Evolutionary conservation across 2,113 vertebrate species (phyloP), one percentile per base, ranked within the genome.

Genomic region (Phylloscopus whistleri): DNA sequence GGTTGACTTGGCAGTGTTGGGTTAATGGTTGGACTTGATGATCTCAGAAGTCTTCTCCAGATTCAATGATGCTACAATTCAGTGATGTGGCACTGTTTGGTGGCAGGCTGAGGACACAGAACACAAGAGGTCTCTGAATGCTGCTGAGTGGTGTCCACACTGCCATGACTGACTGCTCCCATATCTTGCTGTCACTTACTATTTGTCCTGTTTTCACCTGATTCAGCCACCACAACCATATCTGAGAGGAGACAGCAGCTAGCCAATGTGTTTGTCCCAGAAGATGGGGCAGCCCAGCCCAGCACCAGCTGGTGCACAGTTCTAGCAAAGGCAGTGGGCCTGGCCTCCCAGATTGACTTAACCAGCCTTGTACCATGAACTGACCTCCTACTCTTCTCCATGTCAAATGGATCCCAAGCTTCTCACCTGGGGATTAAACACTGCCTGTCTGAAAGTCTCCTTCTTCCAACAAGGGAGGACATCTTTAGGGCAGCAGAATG

Each of bases 261-360:
- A 31, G 55, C 44, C 53, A 59, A 58, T 2, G 5, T 28, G 17
- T 60, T 59, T 62, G 37, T 24, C 26, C 20, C 55, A 77, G 49
- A 39, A 76, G 30, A 21, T 0, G 1, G 33, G 21, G 35, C 3
- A 86, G 51, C 15, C 28, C 53, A 60, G 28, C 31, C 28, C 62
- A 68, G n/a, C 31, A 11, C 31, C 31, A 23, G n/a, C 31, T 26
- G 48, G 16, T 15, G 16, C 0, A 0, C 10, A 27, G 11, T 16
- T 79, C 66, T 18, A 53, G 33, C 7, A 53, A 53, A 39, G 10
- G 5, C 6, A 7, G 24, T 7, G 24, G 19, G 28, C 51, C 35
- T 60, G 80, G 17, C 20, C 51, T 63, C 30, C 11, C 39, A 44
- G 20, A 19, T 53, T 58, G 48, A n/a, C 31, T 67, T 70, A 49